These are phyloP conservation scores for Timema podura DNA, from an alignment of 2,888 invertebrate genomes.

Conservation along the genomic window DNA sequence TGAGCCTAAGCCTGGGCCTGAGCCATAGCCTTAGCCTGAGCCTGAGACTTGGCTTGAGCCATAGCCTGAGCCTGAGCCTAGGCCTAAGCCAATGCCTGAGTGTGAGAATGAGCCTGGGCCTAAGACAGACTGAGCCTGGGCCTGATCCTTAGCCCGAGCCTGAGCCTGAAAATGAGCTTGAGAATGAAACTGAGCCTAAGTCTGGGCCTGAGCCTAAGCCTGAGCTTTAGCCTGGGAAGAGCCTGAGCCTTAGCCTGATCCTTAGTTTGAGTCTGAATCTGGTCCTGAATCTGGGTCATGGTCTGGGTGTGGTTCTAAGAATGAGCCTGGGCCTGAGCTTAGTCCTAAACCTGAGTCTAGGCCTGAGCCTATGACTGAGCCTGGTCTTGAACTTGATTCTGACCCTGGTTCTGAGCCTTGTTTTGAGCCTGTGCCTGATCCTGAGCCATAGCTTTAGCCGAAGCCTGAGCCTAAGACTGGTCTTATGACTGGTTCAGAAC, in stretches of 20 bases:
- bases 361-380: neutral
- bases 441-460: too few species aligned
- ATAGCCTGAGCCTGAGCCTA: neutral
- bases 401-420: too few species aligned
- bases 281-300: constrained; percentile 28
- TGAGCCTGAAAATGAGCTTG: neutral
- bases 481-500: constrained; percentile 24
- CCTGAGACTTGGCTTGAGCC: neutral
- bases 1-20: constrained; percentile 38
- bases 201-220: neutral
- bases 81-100: neutral
- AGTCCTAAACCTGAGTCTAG: too few species aligned
- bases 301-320: constrained; percentile 32
- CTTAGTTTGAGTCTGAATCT: constrained; percentile 11
- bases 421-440: too few species aligned
- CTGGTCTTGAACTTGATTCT: neutral
- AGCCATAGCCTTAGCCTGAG: neutral
- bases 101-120: too few species aligned
- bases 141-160: neutral
- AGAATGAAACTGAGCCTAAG: too few species aligned
- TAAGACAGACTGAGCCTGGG: constrained; percentile 8
- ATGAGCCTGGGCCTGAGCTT: neutral
- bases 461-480: neutral
- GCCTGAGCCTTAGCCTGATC: neutral
- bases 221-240: neutral